These are phyloP conservation scores for Dysmachus trigonus DNA, from an alignment of 2,888 invertebrate genomes.

Conservation along the genomic window DNA sequence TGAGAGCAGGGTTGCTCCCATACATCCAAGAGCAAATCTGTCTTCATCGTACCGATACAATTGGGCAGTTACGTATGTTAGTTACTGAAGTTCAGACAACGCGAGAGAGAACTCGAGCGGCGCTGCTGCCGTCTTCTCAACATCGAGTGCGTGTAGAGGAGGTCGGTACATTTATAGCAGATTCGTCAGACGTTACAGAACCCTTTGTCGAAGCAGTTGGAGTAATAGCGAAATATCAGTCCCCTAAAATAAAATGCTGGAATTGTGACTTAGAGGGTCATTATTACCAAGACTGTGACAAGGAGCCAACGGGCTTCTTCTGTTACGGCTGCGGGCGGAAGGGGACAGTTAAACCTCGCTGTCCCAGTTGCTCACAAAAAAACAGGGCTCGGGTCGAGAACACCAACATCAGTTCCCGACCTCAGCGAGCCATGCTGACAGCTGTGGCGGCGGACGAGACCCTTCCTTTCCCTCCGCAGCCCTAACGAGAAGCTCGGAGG, in stretches of 20 bases:
- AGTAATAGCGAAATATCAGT: not conserved
- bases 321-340: too few relatives aligned
- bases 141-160: not conserved
- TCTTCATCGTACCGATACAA: too few relatives aligned
- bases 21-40: too few relatives aligned
- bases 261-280: not conserved
- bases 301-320: not conserved
- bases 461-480: not conserved
- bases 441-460: not conserved
- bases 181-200: not conserved
- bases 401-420: not conserved
- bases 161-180: accelerated
- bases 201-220: not conserved
- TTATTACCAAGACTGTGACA: not conserved
- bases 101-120: not conserved
- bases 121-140: not conserved
- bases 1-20: too few relatives aligned
- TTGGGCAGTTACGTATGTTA: too few relatives aligned
- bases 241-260: not conserved
- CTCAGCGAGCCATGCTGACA: not conserved
- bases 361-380: not conserved
- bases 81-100: not conserved
- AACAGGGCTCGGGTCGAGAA: not conserved
- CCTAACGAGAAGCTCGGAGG: too few relatives aligned
- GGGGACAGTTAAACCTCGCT: not conserved